A percentile compares a stretch with the other conserved stretches of the same genome.
Evolutionary conservation across 2,113 vertebrate species (phyloP).

Genomic region (Erythrocercus mccallii): DNA sequence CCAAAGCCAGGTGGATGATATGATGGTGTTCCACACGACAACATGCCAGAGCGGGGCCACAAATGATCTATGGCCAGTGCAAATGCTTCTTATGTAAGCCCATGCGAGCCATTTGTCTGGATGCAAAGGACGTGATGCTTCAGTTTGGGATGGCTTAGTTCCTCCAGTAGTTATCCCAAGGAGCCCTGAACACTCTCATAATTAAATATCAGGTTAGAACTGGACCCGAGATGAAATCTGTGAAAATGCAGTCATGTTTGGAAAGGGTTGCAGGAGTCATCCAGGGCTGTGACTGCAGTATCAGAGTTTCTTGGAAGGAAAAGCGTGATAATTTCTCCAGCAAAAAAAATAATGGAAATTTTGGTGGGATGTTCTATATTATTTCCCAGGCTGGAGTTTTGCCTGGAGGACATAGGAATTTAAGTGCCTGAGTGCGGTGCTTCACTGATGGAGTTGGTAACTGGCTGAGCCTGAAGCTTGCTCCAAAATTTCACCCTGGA

Average conservation of each 20-base stretch:
- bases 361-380: background rate
- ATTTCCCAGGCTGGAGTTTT: background rate
- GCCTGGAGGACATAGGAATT: background rate
- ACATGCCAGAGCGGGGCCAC: background rate
- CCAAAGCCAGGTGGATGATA: background rate
- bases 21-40: background rate
- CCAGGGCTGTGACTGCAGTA: background rate
- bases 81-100: background rate
- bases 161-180: background rate
- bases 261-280: background rate
- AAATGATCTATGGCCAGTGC: background rate
- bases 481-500: background rate
- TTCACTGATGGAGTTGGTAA: background rate
- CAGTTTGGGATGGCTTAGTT: background rate
- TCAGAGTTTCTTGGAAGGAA: background rate
- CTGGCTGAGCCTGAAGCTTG: background rate
- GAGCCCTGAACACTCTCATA: background rate
- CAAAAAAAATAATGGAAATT: background rate
- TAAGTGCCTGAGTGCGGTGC: background rate
- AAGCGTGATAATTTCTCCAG: background rate
- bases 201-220: constrained; percentile 17
- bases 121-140: background rate
- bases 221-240: constrained; percentile 6
- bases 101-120: background rate
- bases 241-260: background rate